Base-by-base conservation (phyloP, 2,797 vertebrate genomes). In the Pseudochromis fuscus region DNA sequence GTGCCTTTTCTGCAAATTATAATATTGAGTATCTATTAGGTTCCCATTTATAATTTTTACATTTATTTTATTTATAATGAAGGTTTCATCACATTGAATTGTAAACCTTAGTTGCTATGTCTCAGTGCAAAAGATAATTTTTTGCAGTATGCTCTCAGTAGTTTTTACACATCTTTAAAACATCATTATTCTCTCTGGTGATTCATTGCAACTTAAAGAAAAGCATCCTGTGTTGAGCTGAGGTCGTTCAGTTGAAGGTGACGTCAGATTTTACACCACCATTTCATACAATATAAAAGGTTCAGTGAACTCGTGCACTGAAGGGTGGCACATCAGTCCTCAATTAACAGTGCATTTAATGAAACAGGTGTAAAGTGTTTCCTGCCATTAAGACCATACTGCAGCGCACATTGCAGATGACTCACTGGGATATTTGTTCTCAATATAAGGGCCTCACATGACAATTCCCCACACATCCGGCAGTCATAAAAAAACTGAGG, bases 341-440 rank as follows among this genome's bases (percentile, higher is more conserved):
- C 66, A 86, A 44, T 87, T 77, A 82, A 38, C 63, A 28, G 40
- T 16, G 45, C 66, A 45, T 76, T 63, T 83, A 74, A 86, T 85
- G 50, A 84, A 85, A 81, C 85, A 80, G 82, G 79, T 84, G 79
- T 65, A 74, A 73, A 81, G 77, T 62, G 42, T 70, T 77, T 51
- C 72, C 48, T 40, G 27, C 58, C 53, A 73, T 77, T 77, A 72
- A 57, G 61, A 58, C 56, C 59, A 45, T n/a, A 53, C 66, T 69
- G 44, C 66, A 70, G 49, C n/a, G 55, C 48, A 66, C 49, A 37
- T 28, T 50, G 7, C 23, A 59, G 53, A 78, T 77, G 75, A 81
- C 44, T 81, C 77, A 83, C 25, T 30, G 57, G 31, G 52, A 79
- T 66, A 59, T 77, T 83, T 78, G 56, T 35, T 77, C 57, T 72